Conservation (phyloP, 2,113 vertebrate genomes). For the Plotosus lineatus region DNA sequence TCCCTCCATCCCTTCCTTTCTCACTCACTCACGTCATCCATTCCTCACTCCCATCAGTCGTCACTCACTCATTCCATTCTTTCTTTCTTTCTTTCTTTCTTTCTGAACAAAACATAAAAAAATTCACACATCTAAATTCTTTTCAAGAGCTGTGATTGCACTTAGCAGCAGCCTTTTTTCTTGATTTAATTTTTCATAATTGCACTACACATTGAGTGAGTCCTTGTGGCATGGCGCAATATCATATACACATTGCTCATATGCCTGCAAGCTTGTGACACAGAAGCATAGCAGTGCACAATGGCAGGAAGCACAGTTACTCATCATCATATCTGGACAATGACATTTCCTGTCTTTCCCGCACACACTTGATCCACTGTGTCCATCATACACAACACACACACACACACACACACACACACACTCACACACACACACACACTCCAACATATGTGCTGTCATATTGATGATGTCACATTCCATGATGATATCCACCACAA, state of each 20-base stretch:
- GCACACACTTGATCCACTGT: neutral
- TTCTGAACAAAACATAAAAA: neutral
- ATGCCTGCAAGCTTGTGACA: neutral
- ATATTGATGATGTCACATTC: neutral
- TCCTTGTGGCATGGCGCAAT: neutral
- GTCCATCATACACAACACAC: neutral
- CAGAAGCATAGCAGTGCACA: neutral
- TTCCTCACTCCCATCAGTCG: too few species aligned
- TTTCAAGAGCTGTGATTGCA: neutral
- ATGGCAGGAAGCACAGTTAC: constrained; percentile 28
- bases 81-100: neutral
- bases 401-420: too few species aligned
- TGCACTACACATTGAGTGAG: neutral
- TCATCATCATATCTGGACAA: constrained; percentile 22
- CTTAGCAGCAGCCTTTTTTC: neutral
- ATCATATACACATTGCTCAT: neutral
- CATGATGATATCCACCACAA: constrained; percentile 39
- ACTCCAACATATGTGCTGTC: neutral
- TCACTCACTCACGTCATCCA: too few species aligned
- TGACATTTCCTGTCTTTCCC: constrained; percentile 25
- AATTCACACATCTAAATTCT: neutral
- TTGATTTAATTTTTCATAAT: too few species aligned
- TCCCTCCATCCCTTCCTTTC: too few species aligned
- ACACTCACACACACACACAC: neutral
- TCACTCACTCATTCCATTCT: too few species aligned